phyloP scores from a whole-genome alignment of 2,113 vertebrate species.

The Sciurus niger region DNA sequence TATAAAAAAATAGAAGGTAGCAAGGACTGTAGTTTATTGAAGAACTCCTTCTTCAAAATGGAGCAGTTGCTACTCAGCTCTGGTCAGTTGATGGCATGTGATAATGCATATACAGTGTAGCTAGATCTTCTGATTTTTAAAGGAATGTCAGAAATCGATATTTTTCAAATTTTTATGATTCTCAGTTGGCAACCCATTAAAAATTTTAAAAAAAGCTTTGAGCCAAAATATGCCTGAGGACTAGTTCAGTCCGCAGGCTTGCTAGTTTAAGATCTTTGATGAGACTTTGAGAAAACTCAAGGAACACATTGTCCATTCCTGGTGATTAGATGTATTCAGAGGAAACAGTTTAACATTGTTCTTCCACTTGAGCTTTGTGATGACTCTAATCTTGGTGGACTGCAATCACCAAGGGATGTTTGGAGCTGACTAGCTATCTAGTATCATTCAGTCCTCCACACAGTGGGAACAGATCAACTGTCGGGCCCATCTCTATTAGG shows the following conservation, averaged over 20 bases:
- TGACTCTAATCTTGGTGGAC: not conserved
- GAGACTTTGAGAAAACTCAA: not conserved
- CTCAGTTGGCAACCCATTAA: slow-evolving; percentile 27
- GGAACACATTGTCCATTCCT: not conserved
- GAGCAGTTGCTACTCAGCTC: not conserved
- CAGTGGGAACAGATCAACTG: not conserved
- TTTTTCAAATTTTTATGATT: slow-evolving; percentile 48
- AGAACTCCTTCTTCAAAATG: not conserved
- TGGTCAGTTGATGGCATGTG: not conserved
- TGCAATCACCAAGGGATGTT: not conserved
- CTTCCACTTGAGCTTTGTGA: not conserved
- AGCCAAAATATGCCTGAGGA: slow-evolving; percentile 19
- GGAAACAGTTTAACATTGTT: slow-evolving; percentile 29
- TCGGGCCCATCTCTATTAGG: not conserved
- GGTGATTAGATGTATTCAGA: slow-evolving; percentile 12
- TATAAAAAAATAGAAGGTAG: not conserved
- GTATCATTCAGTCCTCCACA: not conserved
- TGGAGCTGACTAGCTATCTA: not conserved
- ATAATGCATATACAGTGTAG: not conserved
- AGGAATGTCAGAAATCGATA: slow-evolving; percentile 3
- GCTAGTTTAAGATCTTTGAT: slow-evolving; percentile 1
- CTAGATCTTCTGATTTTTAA: not conserved
- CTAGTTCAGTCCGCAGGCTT: not conserved
- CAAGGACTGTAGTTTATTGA: not conserved
- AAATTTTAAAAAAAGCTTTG: slow-evolving; percentile 51